Conservation (phyloP, 2,888 invertebrate genomes). For the Sabatieria punctata region DNA sequence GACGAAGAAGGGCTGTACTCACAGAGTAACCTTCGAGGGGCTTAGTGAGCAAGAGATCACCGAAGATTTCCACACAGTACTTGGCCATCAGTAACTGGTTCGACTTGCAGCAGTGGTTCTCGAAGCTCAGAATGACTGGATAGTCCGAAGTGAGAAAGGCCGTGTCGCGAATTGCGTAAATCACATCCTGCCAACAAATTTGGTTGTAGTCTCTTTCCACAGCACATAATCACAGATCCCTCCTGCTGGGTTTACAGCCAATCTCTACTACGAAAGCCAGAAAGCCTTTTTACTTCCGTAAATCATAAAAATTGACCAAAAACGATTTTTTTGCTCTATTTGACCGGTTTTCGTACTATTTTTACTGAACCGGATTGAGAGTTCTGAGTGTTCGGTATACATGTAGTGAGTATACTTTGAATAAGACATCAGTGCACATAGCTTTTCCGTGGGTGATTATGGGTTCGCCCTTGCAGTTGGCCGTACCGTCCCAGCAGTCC, state of each 20-base stretch:
- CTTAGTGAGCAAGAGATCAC: conserved; percentile 73
- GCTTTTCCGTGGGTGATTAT: conserved; percentile 99
- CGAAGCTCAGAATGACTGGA: conserved; percentile 79
- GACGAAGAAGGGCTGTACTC: too few relatives aligned
- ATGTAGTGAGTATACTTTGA: too few relatives aligned
- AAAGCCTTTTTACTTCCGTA: too few relatives aligned
- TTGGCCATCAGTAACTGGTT: conserved; percentile 96
- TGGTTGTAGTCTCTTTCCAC: too few relatives aligned
- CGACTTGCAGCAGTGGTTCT: conserved; percentile 84
- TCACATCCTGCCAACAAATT: conserved; percentile 52
- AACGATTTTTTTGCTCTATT: too few relatives aligned
- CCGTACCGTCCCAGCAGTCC: conserved; percentile 93
- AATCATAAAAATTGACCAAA: too few relatives aligned
- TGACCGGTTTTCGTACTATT: too few relatives aligned
- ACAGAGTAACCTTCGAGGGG: conserved; percentile 69
- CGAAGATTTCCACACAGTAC: conserved; percentile 94
- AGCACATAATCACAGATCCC: too few relatives aligned
- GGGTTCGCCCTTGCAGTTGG: conserved; percentile 73
- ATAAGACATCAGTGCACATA: conserved; percentile 97
- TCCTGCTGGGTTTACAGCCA: too few relatives aligned
- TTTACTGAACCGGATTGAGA: too few relatives aligned
- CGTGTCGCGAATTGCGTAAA: conserved; percentile 87
- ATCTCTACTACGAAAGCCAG: too few relatives aligned
- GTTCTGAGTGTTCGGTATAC: too few relatives aligned
- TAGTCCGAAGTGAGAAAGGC: conserved; percentile 95